Evolutionary conservation across 2,113 vertebrate genomes (phyloP).

Genomic region (Paedocypris sp.): DNA sequence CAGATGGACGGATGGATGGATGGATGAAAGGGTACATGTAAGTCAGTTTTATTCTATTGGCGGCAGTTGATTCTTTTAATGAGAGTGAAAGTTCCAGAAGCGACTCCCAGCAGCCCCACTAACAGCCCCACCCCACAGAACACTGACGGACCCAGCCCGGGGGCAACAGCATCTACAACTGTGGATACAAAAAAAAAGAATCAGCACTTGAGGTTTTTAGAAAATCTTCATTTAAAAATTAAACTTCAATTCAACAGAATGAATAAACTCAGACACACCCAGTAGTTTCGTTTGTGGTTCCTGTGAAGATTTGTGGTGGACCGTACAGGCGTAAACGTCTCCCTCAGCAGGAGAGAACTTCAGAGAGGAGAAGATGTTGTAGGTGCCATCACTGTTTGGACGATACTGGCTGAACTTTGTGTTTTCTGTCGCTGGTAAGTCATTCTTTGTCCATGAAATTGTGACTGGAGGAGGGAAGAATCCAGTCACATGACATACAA

Average conservation of each 20-base stretch:
- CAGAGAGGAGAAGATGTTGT: conserved; percentile 56
- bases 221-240: no score
- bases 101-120: conserved; percentile 48
- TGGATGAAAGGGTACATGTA: no score
- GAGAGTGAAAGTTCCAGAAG: conserved; percentile 52
- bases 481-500: conserved; percentile 57
- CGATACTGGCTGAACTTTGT: conserved; percentile 37
- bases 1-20: no score
- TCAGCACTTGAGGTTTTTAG: no score
- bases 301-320: conserved; percentile 43
- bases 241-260: no score
- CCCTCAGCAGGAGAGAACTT: conserved; percentile 45
- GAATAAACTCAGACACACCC: conserved; percentile 40
- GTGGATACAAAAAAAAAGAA: no score
- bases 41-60: no score
- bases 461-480: conserved; percentile 59
- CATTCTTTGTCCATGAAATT: conserved; percentile 44
- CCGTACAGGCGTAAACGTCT: conserved; percentile 61
- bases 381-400: conserved; percentile 41
- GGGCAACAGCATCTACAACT: conserved; percentile 23
- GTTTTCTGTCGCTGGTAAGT: conserved; percentile 37
- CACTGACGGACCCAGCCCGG: conserved; percentile 36
- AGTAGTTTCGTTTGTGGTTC: conserved; percentile 41
- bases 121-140: conserved; percentile 51
- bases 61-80: conserved; percentile 53